Conservation (phyloP, 1,140 invertebrate species). For the Drosophila athabasca region DNA sequence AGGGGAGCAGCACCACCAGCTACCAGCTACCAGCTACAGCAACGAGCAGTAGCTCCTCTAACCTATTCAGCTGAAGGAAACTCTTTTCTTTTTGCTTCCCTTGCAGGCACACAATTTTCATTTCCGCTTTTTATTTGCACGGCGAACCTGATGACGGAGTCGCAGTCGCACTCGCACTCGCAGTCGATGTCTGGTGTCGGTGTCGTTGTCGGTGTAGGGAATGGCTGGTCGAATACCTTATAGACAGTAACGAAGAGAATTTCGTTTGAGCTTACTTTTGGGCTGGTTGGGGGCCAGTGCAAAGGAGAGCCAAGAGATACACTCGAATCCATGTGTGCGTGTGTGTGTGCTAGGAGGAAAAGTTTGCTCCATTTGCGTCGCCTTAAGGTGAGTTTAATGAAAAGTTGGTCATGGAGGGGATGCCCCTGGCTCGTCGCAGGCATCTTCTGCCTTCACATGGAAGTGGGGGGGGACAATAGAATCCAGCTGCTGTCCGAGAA, state of each 20-base stretch:
- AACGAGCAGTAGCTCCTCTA: constrained; percentile 37
- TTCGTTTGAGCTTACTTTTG: constrained; percentile 62
- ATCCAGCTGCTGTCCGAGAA: constrained; percentile 42
- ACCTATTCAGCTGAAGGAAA: constrained; percentile 43
- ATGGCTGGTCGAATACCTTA: constrained; percentile 32
- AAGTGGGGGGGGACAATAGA: constrained; percentile 64
- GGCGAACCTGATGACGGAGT: constrained; percentile 22
- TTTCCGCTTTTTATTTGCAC: constrained; percentile 67
- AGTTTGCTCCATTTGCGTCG: constrained; percentile 61
- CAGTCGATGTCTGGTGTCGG: neutral
- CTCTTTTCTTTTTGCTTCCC: constrained; percentile 12
- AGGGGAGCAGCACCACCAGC: too few species aligned
- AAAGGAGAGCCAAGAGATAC: neutral
- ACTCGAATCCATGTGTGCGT: neutral
- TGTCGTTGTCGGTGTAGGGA: neutral
- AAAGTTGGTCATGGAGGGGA: constrained; percentile 43
- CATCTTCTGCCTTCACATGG: constrained; percentile 13
- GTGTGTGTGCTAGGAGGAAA: constrained; percentile 38
- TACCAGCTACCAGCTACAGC: neutral
- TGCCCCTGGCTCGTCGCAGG: neutral
- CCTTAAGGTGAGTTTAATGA: constrained; percentile 71
- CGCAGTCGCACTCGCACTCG: too few species aligned
- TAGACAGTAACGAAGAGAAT: constrained; percentile 53
- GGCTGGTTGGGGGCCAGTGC: constrained; percentile 1
- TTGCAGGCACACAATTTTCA: constrained; percentile 62